Base-by-base conservation (phyloP, 2,113 vertebrate genomes). In the Hemibagrus wyckioides region DNA sequence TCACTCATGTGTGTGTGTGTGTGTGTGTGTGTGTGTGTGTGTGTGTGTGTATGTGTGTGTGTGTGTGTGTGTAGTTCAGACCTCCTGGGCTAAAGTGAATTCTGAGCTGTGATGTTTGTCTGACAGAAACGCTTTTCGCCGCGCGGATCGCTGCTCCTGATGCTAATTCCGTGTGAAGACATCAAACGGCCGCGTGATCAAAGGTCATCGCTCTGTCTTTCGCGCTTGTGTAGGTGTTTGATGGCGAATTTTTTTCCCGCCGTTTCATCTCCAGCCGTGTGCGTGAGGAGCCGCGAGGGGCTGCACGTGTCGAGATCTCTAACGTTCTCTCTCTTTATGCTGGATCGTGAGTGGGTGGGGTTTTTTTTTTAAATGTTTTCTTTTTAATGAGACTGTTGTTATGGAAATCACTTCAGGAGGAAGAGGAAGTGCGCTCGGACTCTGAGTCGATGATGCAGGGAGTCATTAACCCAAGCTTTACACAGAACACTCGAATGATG, bases 131-230 rank as follows among this genome's bases (percentile, higher is more conserved):
- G 93, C 91, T 90, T 90, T 95, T 96, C 94, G 94, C 92, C 94
- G 93, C 92, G 93, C 90, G 91, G 87, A 76, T 92, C 92, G 92
- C 88, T 92, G 90, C 93, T 95, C 94, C 92, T 91, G 92, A 98
- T 97, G 96, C 95, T 97, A 96, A 98, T 98, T 95, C 96, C 88
- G 93, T 96, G 96, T 97, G 96, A 97, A 94, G 95, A 95, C 95
- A 97, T 97, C 95, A 97, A 97, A 97, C 91, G 76, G 90, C 89
- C 88, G 86, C 90, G 93, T 98, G 97, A 98, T 97, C 96, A 97
- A 97, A 98, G 97, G 97, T 97, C 97, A 98, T 92, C 90, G 19
- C 63, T 83, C 82, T 83, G 41, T 91, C 93, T 95, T 76, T 82
- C 57, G 61, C 93, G 93, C 97, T 96, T 96, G 92, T 96, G 95